A percentile compares a stretch with the other conserved stretches of the same genome.
Evolutionary conservation across 2,113 vertebrate species (phyloP).

Genomic region (Cephalopholis sonnerati): DNA sequence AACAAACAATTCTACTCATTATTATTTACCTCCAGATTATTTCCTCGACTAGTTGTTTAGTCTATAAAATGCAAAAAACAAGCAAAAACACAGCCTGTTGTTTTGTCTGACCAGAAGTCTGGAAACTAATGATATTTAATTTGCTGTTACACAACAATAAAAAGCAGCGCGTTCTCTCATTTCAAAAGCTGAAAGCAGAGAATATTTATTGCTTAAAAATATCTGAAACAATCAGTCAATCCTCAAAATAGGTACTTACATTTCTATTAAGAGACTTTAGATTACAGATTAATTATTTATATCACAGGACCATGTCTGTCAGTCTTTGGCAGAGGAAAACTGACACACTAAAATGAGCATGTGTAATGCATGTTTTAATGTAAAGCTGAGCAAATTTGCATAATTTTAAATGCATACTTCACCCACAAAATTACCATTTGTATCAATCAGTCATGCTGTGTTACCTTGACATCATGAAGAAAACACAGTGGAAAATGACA

Average conservation of each 20-base stretch:
- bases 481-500: too few relatives aligned
- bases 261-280: too few relatives aligned
- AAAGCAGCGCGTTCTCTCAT: not conserved
- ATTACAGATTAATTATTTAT: not conserved
- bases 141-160: not conserved
- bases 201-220: not conserved
- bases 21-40: not conserved
- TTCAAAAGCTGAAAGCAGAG: not conserved
- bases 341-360: not conserved
- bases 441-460: too few relatives aligned
- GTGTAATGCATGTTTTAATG: too few relatives aligned
- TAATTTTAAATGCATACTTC: not conserved
- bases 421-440: too few relatives aligned
- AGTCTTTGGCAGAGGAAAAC: not conserved
- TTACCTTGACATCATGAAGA: too few relatives aligned
- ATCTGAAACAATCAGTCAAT: not conserved
- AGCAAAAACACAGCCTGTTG: too few relatives aligned
- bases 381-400: not conserved
- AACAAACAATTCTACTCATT: not conserved
- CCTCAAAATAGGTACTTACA: not conserved
- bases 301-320: not conserved
- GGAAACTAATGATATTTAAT: too few relatives aligned
- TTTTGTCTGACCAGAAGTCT: too few relatives aligned
- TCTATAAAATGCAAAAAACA: not conserved
- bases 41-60: too few relatives aligned